A percentile compares a stretch with the other conserved stretches of the same genome.
Evolutionary conservation across 2,888 invertebrate genomes (phyloP).

Genomic region (Cantharis flavilabris): DNA sequence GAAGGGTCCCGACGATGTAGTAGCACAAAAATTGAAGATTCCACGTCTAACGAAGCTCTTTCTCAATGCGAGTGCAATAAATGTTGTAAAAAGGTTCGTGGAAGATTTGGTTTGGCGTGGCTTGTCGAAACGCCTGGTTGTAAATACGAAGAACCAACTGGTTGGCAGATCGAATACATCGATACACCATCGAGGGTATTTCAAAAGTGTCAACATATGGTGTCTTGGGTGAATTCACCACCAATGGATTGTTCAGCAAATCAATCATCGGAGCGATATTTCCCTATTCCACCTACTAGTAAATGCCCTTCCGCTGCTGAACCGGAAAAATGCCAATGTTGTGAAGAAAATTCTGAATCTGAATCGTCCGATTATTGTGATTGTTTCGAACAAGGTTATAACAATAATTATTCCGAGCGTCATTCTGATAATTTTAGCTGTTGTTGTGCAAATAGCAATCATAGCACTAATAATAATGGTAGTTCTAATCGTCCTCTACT

Average conservation of each 20-base stretch:
- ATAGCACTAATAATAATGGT: neutral
- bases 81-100: constrained; percentile 37
- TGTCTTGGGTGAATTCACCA: constrained; percentile 44
- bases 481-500: neutral
- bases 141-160: constrained; percentile 42
- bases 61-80: constrained; percentile 4
- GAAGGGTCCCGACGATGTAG: neutral
- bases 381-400: constrained; percentile 4
- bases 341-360: neutral
- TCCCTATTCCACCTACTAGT: neutral
- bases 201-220: constrained; percentile 46
- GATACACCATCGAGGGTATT: constrained; percentile 50
- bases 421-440: neutral
- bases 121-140: constrained; percentile 45
- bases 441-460: neutral
- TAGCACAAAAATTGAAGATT: neutral
- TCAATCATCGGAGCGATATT: neutral
- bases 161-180: constrained; percentile 51
- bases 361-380: neutral
- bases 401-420: neutral
- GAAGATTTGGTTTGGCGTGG: constrained; percentile 51
- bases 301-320: neutral
- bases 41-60: neutral
- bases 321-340: neutral
- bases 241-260: constrained; percentile 6